phyloP scores from a whole-genome alignment of 2,888 invertebrate genomes.

The Chaitophorus viminalis region DNA sequence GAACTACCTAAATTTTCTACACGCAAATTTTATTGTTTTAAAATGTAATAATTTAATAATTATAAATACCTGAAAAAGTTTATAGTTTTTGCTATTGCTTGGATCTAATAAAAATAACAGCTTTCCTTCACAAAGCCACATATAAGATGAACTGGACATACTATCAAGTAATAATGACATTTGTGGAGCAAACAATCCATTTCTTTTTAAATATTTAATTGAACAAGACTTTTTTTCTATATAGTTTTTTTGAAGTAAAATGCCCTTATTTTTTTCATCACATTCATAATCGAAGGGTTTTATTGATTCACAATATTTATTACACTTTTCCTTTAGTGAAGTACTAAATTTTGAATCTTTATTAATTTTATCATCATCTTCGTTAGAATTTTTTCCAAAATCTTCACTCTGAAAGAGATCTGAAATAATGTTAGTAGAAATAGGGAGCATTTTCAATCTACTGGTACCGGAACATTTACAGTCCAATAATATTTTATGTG shows the following conservation, averaged over 20 bases:
- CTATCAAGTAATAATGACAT: neutral
- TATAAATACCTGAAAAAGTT: slow-evolving; percentile 77
- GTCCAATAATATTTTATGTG: neutral
- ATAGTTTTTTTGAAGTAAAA: neutral
- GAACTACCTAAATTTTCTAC: no score
- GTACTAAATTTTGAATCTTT: neutral
- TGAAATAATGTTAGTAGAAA: neutral
- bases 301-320: neutral
- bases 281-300: no score
- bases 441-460: no score
- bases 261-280: neutral
- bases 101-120: slow-evolving; percentile 88
- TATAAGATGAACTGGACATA: slow-evolving; percentile 83
- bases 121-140: slow-evolving; percentile 93
- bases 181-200: neutral
- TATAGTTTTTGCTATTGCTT: slow-evolving; percentile 79
- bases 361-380: neutral
- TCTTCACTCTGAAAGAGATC: neutral
- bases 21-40: no score
- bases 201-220: neutral
- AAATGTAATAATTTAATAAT: neutral
- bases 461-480: neutral
- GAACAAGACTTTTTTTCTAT: neutral
- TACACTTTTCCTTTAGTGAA: neutral
- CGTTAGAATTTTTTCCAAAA: neutral